Evolutionary conservation across 2,888 invertebrate species (phyloP), one percentile per base, ranked within the genome.

Genomic region (Hirtodrosophila cameraria): DNA sequence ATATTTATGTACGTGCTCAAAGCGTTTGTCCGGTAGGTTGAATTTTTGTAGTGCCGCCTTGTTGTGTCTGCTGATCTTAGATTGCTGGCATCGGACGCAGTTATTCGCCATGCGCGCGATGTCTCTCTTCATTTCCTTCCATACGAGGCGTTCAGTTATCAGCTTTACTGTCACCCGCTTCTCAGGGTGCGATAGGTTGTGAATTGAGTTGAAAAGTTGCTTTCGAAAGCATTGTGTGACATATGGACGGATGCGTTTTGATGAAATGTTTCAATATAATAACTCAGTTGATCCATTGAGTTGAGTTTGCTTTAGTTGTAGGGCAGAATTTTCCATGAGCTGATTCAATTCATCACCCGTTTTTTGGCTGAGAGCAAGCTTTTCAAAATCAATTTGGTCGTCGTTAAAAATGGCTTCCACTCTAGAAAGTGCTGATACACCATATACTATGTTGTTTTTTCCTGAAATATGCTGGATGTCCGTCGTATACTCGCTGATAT

Each of bases 141-240:
- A 59, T 0, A 61, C 53, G 23, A 54, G 48, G 13, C 54, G 46
- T 31, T 54, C 35, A 9, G 28, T 46, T 12, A 52, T 36, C n/a
- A 52, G 28, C 16, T 42, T 57, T 2, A 41, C 39, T 3, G 48
- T 35, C 1, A 42, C 36, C n/a, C 42, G 33, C 25, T 41, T 45
- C 15, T 35, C 28, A 7, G 48, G 42, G 20, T 53, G 53, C 11
- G 48, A 38, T 27, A 48, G 11, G 11, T 46, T 42, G 7, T 48
- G 58, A 3, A 45, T 28, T 2, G 36, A 54, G 30, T 45, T 41
- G 31, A 50, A 50, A 7, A 41, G 30, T 31, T 39, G 41, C 15
- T 41, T 28, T 2, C 39, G 38, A 15, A 28, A 50, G 9, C 12
- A 11, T 5, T 20, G 27, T 13, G 55, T 33, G 4, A 55, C 16